Evolutionary conservation across 2,797 vertebrate genomes (phyloP), one percentile per base, ranked within the genome.

Genomic region (Danio kyathit): DNA sequence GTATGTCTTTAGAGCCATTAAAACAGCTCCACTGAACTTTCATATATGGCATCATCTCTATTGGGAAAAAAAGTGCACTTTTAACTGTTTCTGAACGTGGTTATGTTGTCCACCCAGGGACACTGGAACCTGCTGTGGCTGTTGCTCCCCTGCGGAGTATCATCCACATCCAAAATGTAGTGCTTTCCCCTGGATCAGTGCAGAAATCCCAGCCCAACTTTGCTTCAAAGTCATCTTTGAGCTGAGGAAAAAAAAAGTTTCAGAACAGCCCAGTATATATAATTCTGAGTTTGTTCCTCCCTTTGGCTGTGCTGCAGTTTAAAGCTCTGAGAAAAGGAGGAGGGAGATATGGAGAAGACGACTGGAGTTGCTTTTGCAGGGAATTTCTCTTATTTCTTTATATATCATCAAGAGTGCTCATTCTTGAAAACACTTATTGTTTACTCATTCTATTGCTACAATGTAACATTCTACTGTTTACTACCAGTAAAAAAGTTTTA

Each of bases 241-340:
- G 84, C 85, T 90, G 77, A 89, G 81, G 86, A 92, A 89, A 87
- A 89, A 87, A 81, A 81, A 80, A 75, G 82, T 89, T 87, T 90
- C 83, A 90, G 85, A 86, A 87, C 82, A 69, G 59, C 67, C 64
- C 19, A 83, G 40, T 87, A 91, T 91, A 81, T 86, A 90, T 93
- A 87, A 92, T 93, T 93, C 88, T 92, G 72, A 66, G 86, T 81
- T 84, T 82, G 75, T 90, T 88, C 86, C 74, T 86, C 86, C 84
- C 86, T 86, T 84, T 83, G 86, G 83, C 86, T 88, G 85, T 87
- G 84, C 86, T 83, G 76, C 76, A 87, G 85, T 90, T 92, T 84
- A 92, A 92, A 92, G 86, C 67, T 65, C 10, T 88, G 86, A 88
- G 88, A 88, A 59, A 29, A 29, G 29, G 29, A 29, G 29, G 29